Base-by-base conservation (phyloP, 2,113 vertebrate genomes). In the Gymnocephalus cernua region DNA sequence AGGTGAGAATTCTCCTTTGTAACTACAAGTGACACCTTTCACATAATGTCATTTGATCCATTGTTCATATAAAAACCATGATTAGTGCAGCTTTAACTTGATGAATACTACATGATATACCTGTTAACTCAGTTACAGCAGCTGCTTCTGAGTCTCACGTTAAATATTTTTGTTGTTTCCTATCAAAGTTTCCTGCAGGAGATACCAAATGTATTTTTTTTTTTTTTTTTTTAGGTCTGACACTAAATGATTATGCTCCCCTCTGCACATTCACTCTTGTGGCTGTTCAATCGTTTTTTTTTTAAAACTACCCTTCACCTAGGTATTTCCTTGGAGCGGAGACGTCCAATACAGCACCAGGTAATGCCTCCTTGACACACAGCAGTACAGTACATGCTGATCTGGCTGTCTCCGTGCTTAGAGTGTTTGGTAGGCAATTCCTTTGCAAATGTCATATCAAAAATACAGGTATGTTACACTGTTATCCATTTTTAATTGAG, bases 71-170 rank as follows among this genome's bases (percentile, higher is more conserved):
- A 32, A 57, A 71, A 57, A 57, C 18, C 44, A 6, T 27, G 4
- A 53, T 69, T 21, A 53, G 14, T 44, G 53, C 21, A 29, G 41
- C 73, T 71, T 25, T 73, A 61, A 63, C 44, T 54, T 15, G 32
- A 67, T 66, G n/a, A 62, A 56, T 18, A 21, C 21, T 4, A 27
- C 16, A 63, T 44, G n/a, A 74, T 41, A 18, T 25, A 63, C 5
- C 11, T 35, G 48, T 21, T n/a, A 10, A 15, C 4, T n/a, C n/a
- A 32, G 45, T 23, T 8, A 21, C 3, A 41, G 11, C 47, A 38
- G 58, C 61, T 15, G 48, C 32, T 15, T 27, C 14, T 1, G 13
- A 27, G 27, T 41, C 32, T 63, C 47, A 27, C 23, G 21, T 45
- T 0, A 47, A 21, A n/a, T 23, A n/a, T 10, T 38, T 16, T 38